A percentile compares a stretch with the other conserved stretches of the same genome.
Evolutionary conservation across 2,888 invertebrate genomes (phyloP).

Genomic region (Drosophila peninsularis): DNA sequence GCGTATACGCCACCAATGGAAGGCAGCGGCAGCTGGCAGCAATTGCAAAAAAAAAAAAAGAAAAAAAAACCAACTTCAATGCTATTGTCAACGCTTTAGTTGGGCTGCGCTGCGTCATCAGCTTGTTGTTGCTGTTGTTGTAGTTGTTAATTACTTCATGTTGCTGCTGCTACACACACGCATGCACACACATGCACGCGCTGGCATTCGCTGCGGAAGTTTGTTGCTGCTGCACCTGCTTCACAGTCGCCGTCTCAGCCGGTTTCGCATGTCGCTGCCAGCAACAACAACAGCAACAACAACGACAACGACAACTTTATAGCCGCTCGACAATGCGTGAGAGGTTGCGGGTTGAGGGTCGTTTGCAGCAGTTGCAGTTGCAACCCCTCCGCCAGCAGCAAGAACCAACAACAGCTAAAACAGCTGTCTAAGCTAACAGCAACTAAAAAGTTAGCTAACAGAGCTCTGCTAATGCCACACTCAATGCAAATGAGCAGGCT

Average conservation of each 20-base stretch:
- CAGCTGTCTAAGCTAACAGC: conserved; percentile 46
- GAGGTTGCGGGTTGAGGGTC: conserved; percentile 37
- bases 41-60: conserved; percentile 5
- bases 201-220: conserved; percentile 73
- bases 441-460: too few relatives aligned
- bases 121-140: conserved; percentile 65
- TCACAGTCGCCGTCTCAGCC: conserved; percentile 59
- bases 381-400: conserved; percentile 53
- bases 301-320: conserved; percentile 70
- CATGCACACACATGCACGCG: conserved; percentile 21
- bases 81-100: conserved; percentile 77
- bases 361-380: conserved; percentile 40
- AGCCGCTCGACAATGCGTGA: conserved; percentile 65
- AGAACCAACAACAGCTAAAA: not conserved
- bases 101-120: conserved; percentile 63
- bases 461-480: conserved; percentile 15
- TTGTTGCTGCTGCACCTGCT: conserved; percentile 69
- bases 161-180: conserved; percentile 60
- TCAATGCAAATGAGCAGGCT: conserved; percentile 52
- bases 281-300: conserved; percentile 31
- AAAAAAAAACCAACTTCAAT: conserved; percentile 52
- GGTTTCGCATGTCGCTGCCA: conserved; percentile 69
- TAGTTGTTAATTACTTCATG: conserved; percentile 79
- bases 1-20: conserved; percentile 72
- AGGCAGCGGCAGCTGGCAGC: conserved; percentile 15